These are phyloP conservation scores for Andrena hattorfiana DNA, from an alignment of 2,888 invertebrate genomes.

Conservation along the genomic window DNA sequence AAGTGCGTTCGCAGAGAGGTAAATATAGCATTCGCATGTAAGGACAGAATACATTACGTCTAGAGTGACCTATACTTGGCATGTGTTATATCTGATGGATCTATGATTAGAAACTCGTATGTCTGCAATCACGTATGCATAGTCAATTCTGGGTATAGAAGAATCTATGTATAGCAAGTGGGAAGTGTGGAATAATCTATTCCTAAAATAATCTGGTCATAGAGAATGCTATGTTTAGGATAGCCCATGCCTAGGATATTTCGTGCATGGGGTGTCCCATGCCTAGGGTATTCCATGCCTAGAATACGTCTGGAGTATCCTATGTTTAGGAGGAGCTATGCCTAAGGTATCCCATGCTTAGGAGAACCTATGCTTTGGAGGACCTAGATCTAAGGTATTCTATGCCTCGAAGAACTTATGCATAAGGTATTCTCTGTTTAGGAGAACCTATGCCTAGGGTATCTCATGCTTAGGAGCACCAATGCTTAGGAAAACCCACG, in stretches of 20 bases:
- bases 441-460: no score
- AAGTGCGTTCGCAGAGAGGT: background rate
- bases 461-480: background rate
- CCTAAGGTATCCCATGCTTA: background rate
- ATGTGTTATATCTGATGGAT: no score
- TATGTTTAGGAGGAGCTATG: no score
- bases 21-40: no score
- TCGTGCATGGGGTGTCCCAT: no score
- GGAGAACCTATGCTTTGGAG: background rate
- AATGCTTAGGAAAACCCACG: background rate
- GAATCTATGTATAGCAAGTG: slow-evolving; percentile 14
- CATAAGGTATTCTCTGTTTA: no score
- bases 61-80: background rate
- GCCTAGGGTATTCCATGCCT: no score
- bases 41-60: background rate
- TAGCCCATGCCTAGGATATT: slow-evolving; percentile 11
- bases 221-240: slow-evolving; percentile 33
- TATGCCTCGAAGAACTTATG: background rate
- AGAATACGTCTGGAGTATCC: no score
- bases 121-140: background rate
- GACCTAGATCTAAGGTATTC: background rate
- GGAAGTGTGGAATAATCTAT: slow-evolving; percentile 18
- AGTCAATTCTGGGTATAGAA: background rate
- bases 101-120: background rate
- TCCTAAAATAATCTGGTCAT: background rate